Percentiles rank a stretch among this genome's conserved stretches.
phyloP scores from a whole-genome alignment of 2,113 vertebrate genomes.

The Hippotragus niger region DNA sequence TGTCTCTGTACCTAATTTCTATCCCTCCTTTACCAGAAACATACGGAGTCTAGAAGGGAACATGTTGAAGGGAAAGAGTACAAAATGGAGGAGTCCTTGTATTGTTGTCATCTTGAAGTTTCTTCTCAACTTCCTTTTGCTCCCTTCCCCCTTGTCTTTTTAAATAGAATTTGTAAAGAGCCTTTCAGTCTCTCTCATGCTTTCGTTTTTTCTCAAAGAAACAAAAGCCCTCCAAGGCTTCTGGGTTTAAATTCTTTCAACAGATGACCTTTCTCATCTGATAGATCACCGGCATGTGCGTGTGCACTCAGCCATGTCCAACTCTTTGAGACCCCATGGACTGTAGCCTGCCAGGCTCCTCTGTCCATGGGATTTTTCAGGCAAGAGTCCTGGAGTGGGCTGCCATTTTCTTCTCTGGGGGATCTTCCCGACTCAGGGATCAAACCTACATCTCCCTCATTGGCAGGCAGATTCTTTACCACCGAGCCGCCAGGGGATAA shows the following conservation, averaged over 20 bases:
- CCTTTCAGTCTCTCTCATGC: neutral
- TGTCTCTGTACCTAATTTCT: neutral
- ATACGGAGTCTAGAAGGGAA: neutral
- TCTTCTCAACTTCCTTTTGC: neutral
- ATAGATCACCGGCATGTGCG: neutral
- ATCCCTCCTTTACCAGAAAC: neutral
- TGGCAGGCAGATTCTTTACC: neutral
- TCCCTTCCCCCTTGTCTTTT: neutral
- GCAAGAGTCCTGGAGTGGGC: neutral
- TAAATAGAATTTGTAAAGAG: neutral
- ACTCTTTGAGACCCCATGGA: neutral
- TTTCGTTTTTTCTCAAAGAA: neutral
- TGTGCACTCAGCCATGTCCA: accelerated
- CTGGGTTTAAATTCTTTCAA: neutral
- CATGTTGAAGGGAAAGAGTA: neutral
- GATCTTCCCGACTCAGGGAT: neutral
- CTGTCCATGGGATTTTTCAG: neutral
- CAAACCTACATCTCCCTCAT: neutral
- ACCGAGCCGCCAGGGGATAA: neutral
- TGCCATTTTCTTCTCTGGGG: neutral
- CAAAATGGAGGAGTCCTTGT: neutral
- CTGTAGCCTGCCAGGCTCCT: neutral
- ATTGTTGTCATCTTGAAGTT: neutral
- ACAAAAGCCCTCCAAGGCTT: neutral
- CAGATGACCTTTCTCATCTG: neutral